Evolutionary conservation across 2,888 invertebrate genomes (phyloP), one percentile per base, ranked within the genome.

Genomic region (Hofmannophila pseudospretella): DNA sequence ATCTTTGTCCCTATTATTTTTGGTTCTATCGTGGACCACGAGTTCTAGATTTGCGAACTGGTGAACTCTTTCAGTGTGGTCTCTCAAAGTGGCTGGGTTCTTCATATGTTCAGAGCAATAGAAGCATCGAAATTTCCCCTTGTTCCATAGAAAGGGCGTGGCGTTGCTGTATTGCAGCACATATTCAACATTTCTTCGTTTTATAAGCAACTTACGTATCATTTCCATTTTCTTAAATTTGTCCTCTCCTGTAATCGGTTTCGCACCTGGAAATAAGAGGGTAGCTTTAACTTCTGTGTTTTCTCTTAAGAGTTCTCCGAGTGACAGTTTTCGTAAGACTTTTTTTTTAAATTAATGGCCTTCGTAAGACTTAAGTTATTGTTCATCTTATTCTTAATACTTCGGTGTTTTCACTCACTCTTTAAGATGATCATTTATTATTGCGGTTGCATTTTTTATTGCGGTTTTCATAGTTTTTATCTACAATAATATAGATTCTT

Each of bases 61-160:
- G 42, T 86, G 86, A 0, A 53, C 49, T 16, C 52, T 61, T 0
- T 57, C 41, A 0, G 80, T 82, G 23, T 86, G 86, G 1, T 76
- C 70, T 8, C 79, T 59, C 0, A 86, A 51, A 0, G 54, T 20
- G 0, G 47, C 59, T 0, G 81, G 78, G 19, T 84, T 79, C 52
- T 76, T 78, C 45, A 80, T 80, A 0, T 72, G 70, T 44, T 84
- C 80, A 0, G 58, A 49, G 50, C 86, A 86, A 42, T 73, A 85
- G 51, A 85, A 86, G 45, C 86, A 86, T 44, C 74, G 62, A 38
- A 76, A 85, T 44, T 66, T 75, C 1, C 78, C 77, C 39, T 84
- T 82, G 47, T 81, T 71, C 82, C 85, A 86, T 54, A 78, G 66
- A 40, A 86, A 86, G 0, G 86, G 86, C 0, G 84, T 86, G 0